phyloP scores from a whole-genome alignment of 2,797 vertebrate genomes.

The Champsocephalus gunnari region DNA sequence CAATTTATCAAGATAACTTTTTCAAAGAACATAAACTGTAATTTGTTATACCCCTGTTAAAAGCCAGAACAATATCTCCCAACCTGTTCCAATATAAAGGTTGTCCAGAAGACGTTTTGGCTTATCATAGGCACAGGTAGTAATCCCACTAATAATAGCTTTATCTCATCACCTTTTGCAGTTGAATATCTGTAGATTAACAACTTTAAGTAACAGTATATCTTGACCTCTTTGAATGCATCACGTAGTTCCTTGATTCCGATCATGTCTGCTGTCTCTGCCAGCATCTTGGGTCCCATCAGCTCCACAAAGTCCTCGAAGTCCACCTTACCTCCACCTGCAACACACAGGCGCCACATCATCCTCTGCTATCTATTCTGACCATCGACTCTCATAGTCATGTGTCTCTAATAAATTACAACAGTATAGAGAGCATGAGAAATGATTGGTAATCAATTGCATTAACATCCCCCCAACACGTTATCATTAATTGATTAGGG shows the following conservation, averaged over 20 bases:
- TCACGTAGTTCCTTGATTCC: conserved; percentile 94
- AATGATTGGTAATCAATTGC: not conserved
- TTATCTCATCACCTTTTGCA: not conserved
- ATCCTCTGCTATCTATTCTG: not conserved
- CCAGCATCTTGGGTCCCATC: conserved; percentile 98
- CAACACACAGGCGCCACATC: conserved; percentile 13
- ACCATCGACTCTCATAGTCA: not conserved
- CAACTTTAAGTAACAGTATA: not conserved
- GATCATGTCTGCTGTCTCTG: conserved; percentile 96
- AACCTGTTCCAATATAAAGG: too few relatives aligned
- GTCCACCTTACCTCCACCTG: conserved; percentile 92
- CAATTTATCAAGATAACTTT: not conserved
- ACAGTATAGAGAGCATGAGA: not conserved
- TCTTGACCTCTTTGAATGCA: conserved; percentile 90
- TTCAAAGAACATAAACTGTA: not conserved
- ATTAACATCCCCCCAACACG: not conserved
- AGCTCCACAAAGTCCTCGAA: conserved; percentile 97
- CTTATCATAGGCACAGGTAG: not conserved
- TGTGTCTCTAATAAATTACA: not conserved
- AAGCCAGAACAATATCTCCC: too few relatives aligned
- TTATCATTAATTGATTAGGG: too few relatives aligned
- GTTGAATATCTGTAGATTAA: not conserved
- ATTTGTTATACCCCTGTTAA: not conserved
- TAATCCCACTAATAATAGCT: not conserved
- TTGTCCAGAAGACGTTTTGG: not conserved